Conservation (phyloP, 2,888 invertebrate genomes). For the Odontocolon sp. region DNA sequence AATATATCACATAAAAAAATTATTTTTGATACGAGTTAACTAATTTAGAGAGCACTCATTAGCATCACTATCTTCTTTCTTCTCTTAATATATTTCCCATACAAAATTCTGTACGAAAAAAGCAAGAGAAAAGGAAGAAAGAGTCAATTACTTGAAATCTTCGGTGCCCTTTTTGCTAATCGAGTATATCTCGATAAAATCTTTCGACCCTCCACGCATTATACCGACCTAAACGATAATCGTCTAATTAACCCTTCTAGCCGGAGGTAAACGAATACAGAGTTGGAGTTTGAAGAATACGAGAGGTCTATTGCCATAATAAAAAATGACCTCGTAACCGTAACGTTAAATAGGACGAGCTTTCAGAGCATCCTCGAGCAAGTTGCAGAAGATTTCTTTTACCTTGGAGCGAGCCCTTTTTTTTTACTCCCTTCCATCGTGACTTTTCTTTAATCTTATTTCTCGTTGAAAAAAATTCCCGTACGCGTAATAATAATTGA, state of each 20-base stretch:
- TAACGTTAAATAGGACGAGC: conserved; percentile 52
- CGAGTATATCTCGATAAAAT: conserved; percentile 60
- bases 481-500: not conserved
- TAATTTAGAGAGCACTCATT: too few relatives aligned
- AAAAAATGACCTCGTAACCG: conserved; percentile 58
- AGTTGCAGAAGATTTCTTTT: conserved; percentile 17
- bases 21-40: too few relatives aligned
- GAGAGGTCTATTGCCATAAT: conserved; percentile 49
- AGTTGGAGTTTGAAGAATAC: conserved; percentile 53
- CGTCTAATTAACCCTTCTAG: conserved; percentile 67
- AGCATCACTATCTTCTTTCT: too few relatives aligned
- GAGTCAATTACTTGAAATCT: conserved; percentile 27
- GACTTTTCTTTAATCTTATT: not conserved
- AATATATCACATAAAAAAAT: too few relatives aligned
- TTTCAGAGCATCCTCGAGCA: not conserved
- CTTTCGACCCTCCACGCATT: conserved; percentile 58
- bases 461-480: not conserved
- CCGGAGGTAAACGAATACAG: conserved; percentile 28
- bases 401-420: not conserved
- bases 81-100: too few relatives aligned
- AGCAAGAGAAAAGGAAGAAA: not conserved
- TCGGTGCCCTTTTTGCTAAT: conserved; percentile 22
- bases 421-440: not conserved
- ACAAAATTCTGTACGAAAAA: too few relatives aligned
- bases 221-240: conserved; percentile 65